A percentile compares a stretch with the other conserved stretches of the same genome.
Evolutionary conservation across 2,797 vertebrate genomes (phyloP).

Genomic region (Danio kyathit): DNA sequence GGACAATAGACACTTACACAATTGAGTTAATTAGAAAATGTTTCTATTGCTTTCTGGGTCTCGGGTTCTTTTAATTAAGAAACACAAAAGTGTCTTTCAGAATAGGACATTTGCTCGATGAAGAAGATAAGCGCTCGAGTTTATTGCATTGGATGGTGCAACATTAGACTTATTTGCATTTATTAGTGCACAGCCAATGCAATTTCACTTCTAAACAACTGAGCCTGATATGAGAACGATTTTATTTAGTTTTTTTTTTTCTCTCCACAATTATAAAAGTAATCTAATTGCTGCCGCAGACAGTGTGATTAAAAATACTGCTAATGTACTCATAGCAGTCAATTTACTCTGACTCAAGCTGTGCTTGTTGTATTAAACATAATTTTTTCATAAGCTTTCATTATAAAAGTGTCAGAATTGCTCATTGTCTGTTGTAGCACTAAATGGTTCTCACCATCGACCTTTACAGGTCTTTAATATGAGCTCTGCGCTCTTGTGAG

Average conservation of each 20-base stretch:
- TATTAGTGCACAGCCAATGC: slow-evolving; percentile 30
- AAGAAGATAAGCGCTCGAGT: slow-evolving; percentile 65
- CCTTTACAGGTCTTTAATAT: slow-evolving; percentile 47
- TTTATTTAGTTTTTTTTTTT: slow-evolving; percentile 5
- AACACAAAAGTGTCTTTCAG: slow-evolving; percentile 74
- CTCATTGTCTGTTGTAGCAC: slow-evolving; percentile 28
- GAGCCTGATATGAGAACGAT: slow-evolving; percentile 24
- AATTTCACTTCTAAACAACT: slow-evolving; percentile 33
- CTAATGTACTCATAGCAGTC: slow-evolving; percentile 47
- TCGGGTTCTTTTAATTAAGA: slow-evolving; percentile 79
- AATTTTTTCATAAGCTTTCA: slow-evolving; percentile 57
- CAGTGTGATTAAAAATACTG: slow-evolving; percentile 47
- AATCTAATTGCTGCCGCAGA: slow-evolving; percentile 44
- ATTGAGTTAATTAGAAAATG: slow-evolving; percentile 79
- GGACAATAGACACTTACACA: slow-evolving; percentile 73
- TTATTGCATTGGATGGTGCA: slow-evolving; percentile 57
- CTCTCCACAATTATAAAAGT: slow-evolving; percentile 1
- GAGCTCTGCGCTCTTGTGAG: background rate
- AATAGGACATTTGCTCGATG: slow-evolving; percentile 65
- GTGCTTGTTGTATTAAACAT: slow-evolving; percentile 42
- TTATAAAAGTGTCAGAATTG: slow-evolving; percentile 55
- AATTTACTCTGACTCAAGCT: slow-evolving; percentile 61
- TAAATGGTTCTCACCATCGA: slow-evolving; percentile 23
- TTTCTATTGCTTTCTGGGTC: slow-evolving; percentile 81
- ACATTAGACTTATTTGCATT: slow-evolving; percentile 54